Base-by-base conservation (phyloP, 1,140 invertebrate species). In the Drusus annulatus region DNA sequence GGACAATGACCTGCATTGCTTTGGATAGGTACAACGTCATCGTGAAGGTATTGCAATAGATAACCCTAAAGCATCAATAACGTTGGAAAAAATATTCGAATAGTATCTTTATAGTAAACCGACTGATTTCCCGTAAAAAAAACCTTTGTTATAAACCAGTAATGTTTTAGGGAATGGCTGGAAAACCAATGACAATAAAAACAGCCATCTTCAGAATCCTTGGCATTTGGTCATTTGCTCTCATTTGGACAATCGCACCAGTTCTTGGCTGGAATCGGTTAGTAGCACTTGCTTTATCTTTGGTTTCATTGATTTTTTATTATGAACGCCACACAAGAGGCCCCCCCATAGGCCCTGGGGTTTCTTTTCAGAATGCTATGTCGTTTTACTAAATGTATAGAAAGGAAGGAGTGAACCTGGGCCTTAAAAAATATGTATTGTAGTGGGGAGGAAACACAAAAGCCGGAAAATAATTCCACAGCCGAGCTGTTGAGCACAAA, bases 1-100 rank as follows among this genome's bases (percentile, higher is more conserved):
- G 95, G 94, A 93, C 94, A 3, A 95, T 96, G 93, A 93, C 93
- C 0, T 91, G 94, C 85, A 96, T 97, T 79, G 93, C 95, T 62
- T 90, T 95, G 76, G 95, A 97, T 85, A 89, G 95, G 78, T 97
- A 96, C 89, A 95, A 95, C 84, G 95, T 96, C 56, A 97, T 97
- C 84, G 95, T 96, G 3, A 94, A 93, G 73, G 79, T 76, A 60
- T 36, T 3, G 31, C 2, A 6, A 28, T 7, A 13, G 8, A 45
- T 45, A 45, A n/a, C n/a, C n/a, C 36, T 45, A 13, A 8, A n/a
- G n/a, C n/a, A n/a, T n/a, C n/a, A n/a, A n/a, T n/a, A n/a, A 36
- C 5, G 10, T 45, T 45, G 36, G 36, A 45, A 10, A 45, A 45
- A 8, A 8, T 13, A 45, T 45, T 45, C 13, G 4, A 36, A 36